Evolutionary conservation across 23 tunicate genomes (phyloP), one percentile per base, ranked within the genome.

Genomic region (Halocynthia roretzi): DNA sequence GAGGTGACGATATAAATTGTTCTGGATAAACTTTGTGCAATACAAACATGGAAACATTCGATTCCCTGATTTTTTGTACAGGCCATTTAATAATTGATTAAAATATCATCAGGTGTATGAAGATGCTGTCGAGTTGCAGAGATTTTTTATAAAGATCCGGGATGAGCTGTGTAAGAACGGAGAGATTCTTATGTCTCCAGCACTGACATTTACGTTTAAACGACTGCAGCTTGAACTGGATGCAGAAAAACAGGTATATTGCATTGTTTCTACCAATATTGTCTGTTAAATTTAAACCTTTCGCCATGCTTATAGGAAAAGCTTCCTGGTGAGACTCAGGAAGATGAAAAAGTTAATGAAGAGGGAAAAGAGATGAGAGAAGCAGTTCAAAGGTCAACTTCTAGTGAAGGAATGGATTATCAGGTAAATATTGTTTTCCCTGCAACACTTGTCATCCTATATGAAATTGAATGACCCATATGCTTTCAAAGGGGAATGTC

Each of bases 141-240:
- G 85, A 71, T 82, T 87, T 54, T 94, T 94, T 64, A 83, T 94
- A 44, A 67, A 76, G 65, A 88, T 73, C 31, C 87, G 99, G 9
- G 99, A 87, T 66, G 96, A 87, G 56, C 61, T 94, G 57, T 84
- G 95, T 62, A 94, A 85, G 56, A 88, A 87, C 53, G 98, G 98
- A 8, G 93, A 93, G 66, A 77, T 77, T 7, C 77, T 87, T 19
- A 75, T 82, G 56, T 87, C 95, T 14, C 95, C 95, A 23, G 95
- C 99, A 2, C 72, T 78, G 10, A 63, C 85, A 54, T 81, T 66
- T 87, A 92, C 98, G 6, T 12, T 65, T 9, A 83, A 79, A 60
- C 68, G 75, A 63, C 67, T 92, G 8, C 93, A 92, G 58, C 70
- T 73, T 56, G 92, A 92, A 50, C 55, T 92, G 58, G 98, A 92